Base-by-base conservation (phyloP, 2,797 vertebrate species). In the Poecilia velifera region DNA sequence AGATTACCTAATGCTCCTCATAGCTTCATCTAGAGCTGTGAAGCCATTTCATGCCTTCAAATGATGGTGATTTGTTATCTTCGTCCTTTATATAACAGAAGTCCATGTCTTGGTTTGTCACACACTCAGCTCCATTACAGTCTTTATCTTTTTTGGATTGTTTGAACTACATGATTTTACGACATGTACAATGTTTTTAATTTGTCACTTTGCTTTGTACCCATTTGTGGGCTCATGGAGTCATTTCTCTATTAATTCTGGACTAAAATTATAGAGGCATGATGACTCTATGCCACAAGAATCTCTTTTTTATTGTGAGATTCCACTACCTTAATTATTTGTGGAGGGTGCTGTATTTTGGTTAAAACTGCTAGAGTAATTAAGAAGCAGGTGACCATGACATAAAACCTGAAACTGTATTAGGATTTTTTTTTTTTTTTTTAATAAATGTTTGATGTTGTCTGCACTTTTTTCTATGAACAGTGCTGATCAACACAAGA, bases 1-100 rank as follows among this genome's bases (percentile, higher is more conserved):
- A 41, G 10, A 80, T 87, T 80, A 84, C 72, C 34, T 81, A 64
- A 81, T 74, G 74, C 36, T 77, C 46, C 82, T 80, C 28, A 76
- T 34, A 77, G 79, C 77, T 53, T 73, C 70, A 46, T 81, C 80
- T 46, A 31, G 16, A 74, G 57, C 51, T 72, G 25, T 76, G 64
- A 49, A 66, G 20, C 36, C 16, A 74, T 80, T 82, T 85, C 70
- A 86, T 80, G 51, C 39, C 78, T 70, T 79, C 31, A 78, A 81
- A 72, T 64, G 45, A 74, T 73, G 79, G 39, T 59, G 68, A 81
- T 73, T 74, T 82, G 16, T 74, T 83, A 78, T 88, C 62, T 77
- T 78, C 12, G 18, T 64, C 9, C 43, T 25, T n/a, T 51, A 47
- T 49, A 68, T 49, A 84, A 66, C 45, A 78, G 10, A 8, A 74